Base-by-base conservation (phyloP, 2,113 vertebrate species). In the Eolophus roseicapilla region DNA sequence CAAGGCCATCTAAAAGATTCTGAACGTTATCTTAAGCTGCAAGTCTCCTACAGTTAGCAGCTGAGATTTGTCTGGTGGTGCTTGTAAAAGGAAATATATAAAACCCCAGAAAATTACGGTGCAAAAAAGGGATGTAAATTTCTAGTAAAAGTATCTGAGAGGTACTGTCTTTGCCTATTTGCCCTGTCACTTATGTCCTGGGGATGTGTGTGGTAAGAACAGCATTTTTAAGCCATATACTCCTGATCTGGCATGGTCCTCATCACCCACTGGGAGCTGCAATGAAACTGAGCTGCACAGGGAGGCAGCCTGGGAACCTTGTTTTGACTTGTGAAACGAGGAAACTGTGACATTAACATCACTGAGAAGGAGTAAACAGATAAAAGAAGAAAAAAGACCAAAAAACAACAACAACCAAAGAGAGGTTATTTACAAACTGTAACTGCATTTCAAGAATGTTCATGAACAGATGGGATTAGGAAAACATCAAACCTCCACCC, bases 391-490 rank as follows among this genome's bases (percentile, higher is more conserved):
- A 47, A 44, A 60, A 35, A 65, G 28, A 59, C 21, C 33, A 24
- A 35, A 59, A 35, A 35, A 4, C 33, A 59, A 3, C 15, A n/a
- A 59, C 57, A 59, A 24, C 33, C 57, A 27, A 35, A 49, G 3
- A 28, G 3, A 86, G 23, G 33, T 79, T 93, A 94, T 92, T 96
- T 97, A 86, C 92, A 93, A 84, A 90, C 60, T 78, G 46, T 77
- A 94, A 62, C 39, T 91, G 73, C 73, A 69, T 95, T 95, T 92
- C 80, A 90, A 50, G 82, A 95, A 86, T 73, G 63, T 75, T 74
- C 88, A 93, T 46, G 23, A 95, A 82, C 65, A 94, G 69, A 93
- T 73, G n/a, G 67, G 71, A 89, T 93, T 92, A 94, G 62, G 86
- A 93, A 95, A 92, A 91, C 81, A 73, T 39, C 21, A 73, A 90